These are phyloP conservation scores for Eubucco bourcierii DNA, from an alignment of 2,113 vertebrate species.

Conservation along the genomic window DNA sequence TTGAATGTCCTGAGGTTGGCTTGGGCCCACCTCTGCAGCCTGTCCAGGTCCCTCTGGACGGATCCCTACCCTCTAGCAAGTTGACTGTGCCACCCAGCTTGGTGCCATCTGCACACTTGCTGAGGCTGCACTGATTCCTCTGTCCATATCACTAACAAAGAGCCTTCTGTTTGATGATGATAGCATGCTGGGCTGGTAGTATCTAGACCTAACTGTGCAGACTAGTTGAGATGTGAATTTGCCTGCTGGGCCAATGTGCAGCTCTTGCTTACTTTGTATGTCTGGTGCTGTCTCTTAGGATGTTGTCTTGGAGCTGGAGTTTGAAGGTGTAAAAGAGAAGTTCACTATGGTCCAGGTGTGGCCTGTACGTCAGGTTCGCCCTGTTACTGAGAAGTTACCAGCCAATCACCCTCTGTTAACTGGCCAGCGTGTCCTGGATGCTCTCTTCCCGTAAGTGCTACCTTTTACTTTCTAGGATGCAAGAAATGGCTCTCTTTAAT, in stretches of 20 bases:
- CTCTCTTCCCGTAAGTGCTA: constrained; percentile 92
- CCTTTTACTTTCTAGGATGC: neutral
- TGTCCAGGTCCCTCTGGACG: too few species aligned
- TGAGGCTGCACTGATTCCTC: too few species aligned
- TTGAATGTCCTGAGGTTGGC: too few species aligned
- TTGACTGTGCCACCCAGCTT: too few species aligned
- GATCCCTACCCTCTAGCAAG: too few species aligned
- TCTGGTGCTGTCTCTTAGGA: constrained; percentile 77
- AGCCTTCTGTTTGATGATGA: fast-evolving
- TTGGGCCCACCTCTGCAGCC: too few species aligned
- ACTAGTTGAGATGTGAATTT: neutral
- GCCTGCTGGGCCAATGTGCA: fast-evolving
- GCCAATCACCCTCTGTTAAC: constrained; percentile 95
- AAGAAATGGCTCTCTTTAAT: neutral
- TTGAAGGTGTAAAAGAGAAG: constrained; percentile 94
- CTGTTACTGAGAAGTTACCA: constrained; percentile 95
- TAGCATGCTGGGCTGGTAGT: neutral
- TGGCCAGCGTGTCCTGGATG: constrained; percentile 93
- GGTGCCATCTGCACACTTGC: too few species aligned
- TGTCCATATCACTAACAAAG: neutral
- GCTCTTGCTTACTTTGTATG: neutral
- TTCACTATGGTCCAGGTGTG: constrained; percentile 97
- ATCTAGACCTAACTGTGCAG: neutral
- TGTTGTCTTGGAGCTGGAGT: constrained; percentile 95
- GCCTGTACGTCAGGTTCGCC: constrained; percentile 94